These are phyloP conservation scores for Diorhabda elongata DNA, from an alignment of 1,140 invertebrate species.

Conservation along the genomic window DNA sequence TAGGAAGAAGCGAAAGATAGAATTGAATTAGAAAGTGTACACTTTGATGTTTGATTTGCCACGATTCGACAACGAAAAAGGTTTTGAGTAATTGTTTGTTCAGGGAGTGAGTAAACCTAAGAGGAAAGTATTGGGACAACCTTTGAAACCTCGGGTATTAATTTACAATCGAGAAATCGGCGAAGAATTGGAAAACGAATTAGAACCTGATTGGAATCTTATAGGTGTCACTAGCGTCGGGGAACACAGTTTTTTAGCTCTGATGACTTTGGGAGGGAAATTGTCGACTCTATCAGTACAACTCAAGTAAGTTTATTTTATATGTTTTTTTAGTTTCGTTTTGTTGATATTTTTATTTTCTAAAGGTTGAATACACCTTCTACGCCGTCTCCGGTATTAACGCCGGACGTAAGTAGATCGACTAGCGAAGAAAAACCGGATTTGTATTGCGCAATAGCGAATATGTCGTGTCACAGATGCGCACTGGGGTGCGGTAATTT, in stretches of 20 bases:
- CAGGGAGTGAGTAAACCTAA: conserved; percentile 45
- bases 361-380: conserved; percentile 50
- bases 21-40: too few relatives aligned
- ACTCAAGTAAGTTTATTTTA: conserved; percentile 46
- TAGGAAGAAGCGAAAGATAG: too few relatives aligned
- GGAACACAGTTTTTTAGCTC: conserved; percentile 62
- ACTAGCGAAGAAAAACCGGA: conserved; percentile 50
- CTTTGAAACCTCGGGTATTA: conserved; percentile 60
- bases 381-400: conserved; percentile 47
- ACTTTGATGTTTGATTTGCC: too few relatives aligned
- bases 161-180: conserved; percentile 58
- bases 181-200: conserved; percentile 52
- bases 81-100: conserved; percentile 6
- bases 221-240: conserved; percentile 58
- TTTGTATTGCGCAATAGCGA: conserved; percentile 58
- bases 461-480: conserved; percentile 67
- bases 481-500: conserved; percentile 70
- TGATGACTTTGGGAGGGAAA: conserved; percentile 61
- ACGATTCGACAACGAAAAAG: too few relatives aligned
- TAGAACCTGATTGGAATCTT: conserved; percentile 65
- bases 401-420: conserved; percentile 41
- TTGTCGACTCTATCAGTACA: conserved; percentile 62
- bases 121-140: conserved; percentile 52
- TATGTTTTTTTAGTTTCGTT: neutral
- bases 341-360: conserved; percentile 31